Evolutionary conservation across 2,888 invertebrate species (phyloP), one percentile per base, ranked within the genome.

Genomic region (Thymelicus acteon): DNA sequence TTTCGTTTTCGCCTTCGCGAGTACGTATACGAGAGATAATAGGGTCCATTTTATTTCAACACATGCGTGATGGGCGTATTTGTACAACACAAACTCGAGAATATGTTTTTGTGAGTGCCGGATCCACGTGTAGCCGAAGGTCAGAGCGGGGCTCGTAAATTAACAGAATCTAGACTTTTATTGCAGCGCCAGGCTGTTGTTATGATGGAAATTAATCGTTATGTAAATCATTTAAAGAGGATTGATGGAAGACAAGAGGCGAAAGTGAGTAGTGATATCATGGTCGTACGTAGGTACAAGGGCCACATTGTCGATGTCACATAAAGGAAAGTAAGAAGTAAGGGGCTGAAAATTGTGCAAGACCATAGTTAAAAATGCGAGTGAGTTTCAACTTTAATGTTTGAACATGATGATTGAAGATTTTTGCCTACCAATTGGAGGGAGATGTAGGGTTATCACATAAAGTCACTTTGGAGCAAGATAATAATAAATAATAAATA

Each of bases 121-220:
- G 61, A 61, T 68, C 68, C 68, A 68, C 61, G 68, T 68, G 68
- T 68, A 62, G 12, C 31, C 15, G 44, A 68, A 68, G 68, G 68
- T 49, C 67, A 67, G 52, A 19, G 52, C n/a, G 49, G 8, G 24
- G 49, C 40, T 52, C 61, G 49, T 67, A 67, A 67, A 61, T 67
- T 67, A 44, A 8, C 2, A 39, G 61, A 52, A 67, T 40, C 60
- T 67, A 67, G 47, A 66, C 24, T 31, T 57, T 44, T 54, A 64
- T 64, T 52, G 31, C 61, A 24, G 15, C 40, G 40, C 54, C 40
- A 54, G 24, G 15, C 52, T 39, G 8, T 8, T 10, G 19, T 52
- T 52, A 54, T 54, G 19, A 54, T 54, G 24, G 24, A 24, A 54
- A 24, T 54, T 54, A 54, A 54, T 54, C 10, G 24, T 8, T 24